Conservation (phyloP, 2,797 vertebrate genomes). For the Hippoglossus hippoglossus region DNA sequence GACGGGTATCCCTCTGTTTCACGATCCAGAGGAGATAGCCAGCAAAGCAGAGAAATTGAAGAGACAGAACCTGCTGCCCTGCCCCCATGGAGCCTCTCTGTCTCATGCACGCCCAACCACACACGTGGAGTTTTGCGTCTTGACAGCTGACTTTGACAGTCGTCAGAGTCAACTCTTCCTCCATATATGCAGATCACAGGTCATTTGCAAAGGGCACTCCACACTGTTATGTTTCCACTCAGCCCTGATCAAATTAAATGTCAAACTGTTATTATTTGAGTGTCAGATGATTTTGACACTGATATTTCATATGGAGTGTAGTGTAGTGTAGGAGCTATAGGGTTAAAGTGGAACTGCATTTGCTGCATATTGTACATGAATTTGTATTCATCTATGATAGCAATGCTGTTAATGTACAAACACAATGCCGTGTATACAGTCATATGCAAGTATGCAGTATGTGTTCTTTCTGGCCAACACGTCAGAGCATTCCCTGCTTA, state of each 20-base stretch:
- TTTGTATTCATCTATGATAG: too few species aligned
- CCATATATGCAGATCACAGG: slow-evolving; percentile 5
- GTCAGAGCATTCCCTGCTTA: too few species aligned
- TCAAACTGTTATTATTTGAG: neutral
- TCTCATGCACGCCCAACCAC: neutral
- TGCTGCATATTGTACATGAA: too few species aligned
- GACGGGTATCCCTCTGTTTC: slow-evolving; percentile 25
- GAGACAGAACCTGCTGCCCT: slow-evolving; percentile 51
- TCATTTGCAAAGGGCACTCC: slow-evolving; percentile 5
- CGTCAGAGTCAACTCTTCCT: neutral
- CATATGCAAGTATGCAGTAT: neutral
- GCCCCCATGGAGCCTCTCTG: neutral
- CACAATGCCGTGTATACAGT: neutral
- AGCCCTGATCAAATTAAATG: neutral
- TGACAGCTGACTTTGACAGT: slow-evolving; percentile 24
- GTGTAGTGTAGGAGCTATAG: too few species aligned
- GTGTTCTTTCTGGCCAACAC: too few species aligned
- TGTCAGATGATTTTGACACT: neutral
- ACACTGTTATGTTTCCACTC: neutral
- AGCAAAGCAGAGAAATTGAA: slow-evolving; percentile 30
- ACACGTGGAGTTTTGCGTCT: neutral
- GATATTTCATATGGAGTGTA: too few species aligned
- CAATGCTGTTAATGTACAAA: too few species aligned
- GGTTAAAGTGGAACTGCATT: too few species aligned
- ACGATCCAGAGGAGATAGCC: slow-evolving; percentile 23